Evolutionary conservation across 2,113 vertebrate genomes (phyloP).

Genomic region (Pantherophis guttatus): DNA sequence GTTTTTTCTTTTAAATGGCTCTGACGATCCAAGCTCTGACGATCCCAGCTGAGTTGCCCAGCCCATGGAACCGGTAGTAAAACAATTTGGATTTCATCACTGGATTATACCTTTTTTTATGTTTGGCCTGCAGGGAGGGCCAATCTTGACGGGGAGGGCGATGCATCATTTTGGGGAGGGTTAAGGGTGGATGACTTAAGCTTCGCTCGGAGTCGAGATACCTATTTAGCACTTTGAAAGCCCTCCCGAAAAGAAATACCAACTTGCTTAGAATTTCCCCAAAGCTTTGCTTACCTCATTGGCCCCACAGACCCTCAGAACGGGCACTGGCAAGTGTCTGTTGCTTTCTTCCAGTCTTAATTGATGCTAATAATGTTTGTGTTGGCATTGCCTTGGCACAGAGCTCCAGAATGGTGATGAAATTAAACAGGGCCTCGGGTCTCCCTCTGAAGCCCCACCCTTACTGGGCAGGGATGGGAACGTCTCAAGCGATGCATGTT

Average conservation of each 20-base stretch:
- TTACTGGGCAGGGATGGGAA: not conserved
- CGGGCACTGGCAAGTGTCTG: not conserved
- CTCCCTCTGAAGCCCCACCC: not conserved
- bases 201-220: not conserved
- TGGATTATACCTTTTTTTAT: not conserved
- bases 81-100: too few species aligned
- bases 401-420: not conserved
- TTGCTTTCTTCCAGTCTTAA: not conserved
- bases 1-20: too few species aligned
- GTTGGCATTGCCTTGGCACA: not conserved
- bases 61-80: too few species aligned
- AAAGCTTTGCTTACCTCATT: not conserved
- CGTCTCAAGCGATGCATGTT: not conserved
- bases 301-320: not conserved
- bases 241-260: not conserved
- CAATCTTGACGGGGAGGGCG: not conserved
- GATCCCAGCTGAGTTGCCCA: too few species aligned
- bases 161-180: not conserved
- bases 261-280: not conserved
- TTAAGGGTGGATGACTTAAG: not conserved
- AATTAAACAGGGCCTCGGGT: not conserved
- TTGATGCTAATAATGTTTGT: not conserved
- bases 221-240: not conserved
- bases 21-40: too few species aligned
- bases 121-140: not conserved